These are phyloP conservation scores for Hippocampus kuda DNA, from an alignment of 2,797 vertebrate genomes.

Conservation along the genomic window DNA sequence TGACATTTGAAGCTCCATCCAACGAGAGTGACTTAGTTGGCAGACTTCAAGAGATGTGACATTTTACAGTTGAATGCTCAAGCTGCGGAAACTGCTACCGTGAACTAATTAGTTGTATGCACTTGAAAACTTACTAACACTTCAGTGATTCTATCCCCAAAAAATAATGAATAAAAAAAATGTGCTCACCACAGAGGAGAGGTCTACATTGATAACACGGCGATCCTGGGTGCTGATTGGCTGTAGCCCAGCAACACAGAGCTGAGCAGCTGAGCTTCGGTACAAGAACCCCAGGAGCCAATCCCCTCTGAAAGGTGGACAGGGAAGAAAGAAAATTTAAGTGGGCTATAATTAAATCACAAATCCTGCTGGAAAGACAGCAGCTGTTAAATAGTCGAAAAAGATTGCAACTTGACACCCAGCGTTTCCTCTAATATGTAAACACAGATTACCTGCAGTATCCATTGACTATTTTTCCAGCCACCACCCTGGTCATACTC, in stretches of 20 bases:
- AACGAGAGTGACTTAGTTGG: background rate
- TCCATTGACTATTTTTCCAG: slow-evolving; percentile 88
- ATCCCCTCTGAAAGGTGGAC: slow-evolving; percentile 73
- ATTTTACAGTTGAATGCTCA: background rate
- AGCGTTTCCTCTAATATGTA: background rate
- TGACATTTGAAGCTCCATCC: background rate
- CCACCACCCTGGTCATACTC: slow-evolving; percentile 75
- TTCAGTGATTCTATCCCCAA: background rate
- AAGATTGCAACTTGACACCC: background rate
- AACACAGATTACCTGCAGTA: slow-evolving; percentile 78
- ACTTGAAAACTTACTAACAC: background rate
- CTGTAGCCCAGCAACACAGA: slow-evolving; percentile 86
- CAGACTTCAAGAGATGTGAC: background rate
- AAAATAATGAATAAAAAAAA: slow-evolving; percentile 16
- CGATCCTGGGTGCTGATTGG: slow-evolving; percentile 76
- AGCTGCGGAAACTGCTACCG: background rate
- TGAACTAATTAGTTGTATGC: background rate
- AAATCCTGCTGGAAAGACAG: background rate
- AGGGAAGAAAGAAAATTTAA: slow-evolving; percentile 5
- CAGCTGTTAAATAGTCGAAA: background rate
- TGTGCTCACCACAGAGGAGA: slow-evolving; percentile 82
- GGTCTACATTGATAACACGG: slow-evolving; percentile 86
- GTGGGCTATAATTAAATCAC: slow-evolving; percentile 2
- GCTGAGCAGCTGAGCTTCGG: slow-evolving; percentile 80
- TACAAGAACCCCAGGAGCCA: slow-evolving; percentile 93